Percentiles rank a stretch among this genome's conserved stretches.
These are phyloP conservation scores for Delichon dasypus DNA, from an alignment of 2,797 vertebrate genomes.

Conservation along the genomic window DNA sequence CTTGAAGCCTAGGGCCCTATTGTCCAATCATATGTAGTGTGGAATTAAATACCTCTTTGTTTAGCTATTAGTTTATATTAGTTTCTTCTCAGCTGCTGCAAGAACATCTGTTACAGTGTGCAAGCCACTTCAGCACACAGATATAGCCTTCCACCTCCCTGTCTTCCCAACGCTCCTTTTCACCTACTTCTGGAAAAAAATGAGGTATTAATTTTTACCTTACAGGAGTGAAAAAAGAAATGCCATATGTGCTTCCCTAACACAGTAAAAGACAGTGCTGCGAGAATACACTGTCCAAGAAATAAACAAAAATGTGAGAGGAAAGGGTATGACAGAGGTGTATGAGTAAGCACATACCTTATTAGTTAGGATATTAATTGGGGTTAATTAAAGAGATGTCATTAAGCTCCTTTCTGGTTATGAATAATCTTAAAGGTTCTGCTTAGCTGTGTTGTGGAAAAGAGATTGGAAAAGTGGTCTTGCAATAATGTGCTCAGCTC, in stretches of 20 bases:
- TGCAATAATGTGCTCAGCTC: background rate
- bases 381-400: background rate
- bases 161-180: background rate
- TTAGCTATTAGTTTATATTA: constrained; percentile 38
- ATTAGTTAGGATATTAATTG: background rate
- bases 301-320: background rate
- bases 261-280: background rate
- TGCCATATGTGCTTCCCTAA: background rate
- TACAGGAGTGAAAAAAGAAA: background rate
- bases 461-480: background rate
- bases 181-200: background rate
- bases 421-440: background rate
- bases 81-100: constrained; percentile 48
- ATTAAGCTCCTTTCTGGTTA: background rate
- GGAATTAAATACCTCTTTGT: constrained; percentile 52
- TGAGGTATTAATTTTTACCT: background rate
- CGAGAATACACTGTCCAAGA: background rate
- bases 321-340: background rate
- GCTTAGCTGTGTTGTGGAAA: background rate
- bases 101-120: constrained; percentile 37
- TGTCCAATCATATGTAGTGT: background rate
- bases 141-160: background rate
- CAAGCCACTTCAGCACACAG: background rate
- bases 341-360: background rate
- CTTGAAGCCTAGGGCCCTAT: constrained; percentile 5